Evolutionary conservation across 2,888 invertebrate species (phyloP).

Genomic region (Netelia melanura): DNA sequence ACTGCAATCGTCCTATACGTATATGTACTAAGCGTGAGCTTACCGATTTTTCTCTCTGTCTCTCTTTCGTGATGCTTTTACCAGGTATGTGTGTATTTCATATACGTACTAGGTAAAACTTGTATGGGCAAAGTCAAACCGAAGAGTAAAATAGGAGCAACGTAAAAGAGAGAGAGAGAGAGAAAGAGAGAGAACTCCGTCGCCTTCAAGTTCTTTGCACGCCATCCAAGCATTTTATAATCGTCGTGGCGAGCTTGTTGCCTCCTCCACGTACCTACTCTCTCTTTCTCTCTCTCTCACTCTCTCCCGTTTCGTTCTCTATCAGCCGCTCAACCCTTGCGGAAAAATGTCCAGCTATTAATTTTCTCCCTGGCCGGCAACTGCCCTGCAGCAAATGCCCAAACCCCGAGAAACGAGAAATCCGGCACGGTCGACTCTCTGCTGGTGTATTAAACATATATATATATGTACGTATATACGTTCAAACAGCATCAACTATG

Average conservation of each 20-base stretch:
- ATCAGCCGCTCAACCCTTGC: slow-evolving; percentile 60
- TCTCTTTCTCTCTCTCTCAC: slow-evolving; percentile 52
- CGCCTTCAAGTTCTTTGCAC: slow-evolving; percentile 75
- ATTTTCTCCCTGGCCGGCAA: slow-evolving; percentile 73
- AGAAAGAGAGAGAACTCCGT: background rate
- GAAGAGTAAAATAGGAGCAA: slow-evolving; percentile 23
- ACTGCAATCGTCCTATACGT: slow-evolving; percentile 74
- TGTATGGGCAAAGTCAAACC: background rate
- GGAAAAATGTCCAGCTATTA: slow-evolving; percentile 79
- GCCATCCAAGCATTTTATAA: slow-evolving; percentile 80
- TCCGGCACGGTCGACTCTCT: slow-evolving; percentile 7
- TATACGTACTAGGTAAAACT: slow-evolving; percentile 14
- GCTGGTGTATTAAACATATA: background rate
- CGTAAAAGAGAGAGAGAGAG: slow-evolving; percentile 29
- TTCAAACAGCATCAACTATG: background rate
- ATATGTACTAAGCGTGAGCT: slow-evolving; percentile 73
- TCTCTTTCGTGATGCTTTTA: slow-evolving; percentile 39
- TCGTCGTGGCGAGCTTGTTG: slow-evolving; percentile 71
- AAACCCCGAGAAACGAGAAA: slow-evolving; percentile 33
- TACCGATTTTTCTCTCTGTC: slow-evolving; percentile 73
- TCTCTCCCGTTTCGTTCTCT: slow-evolving; percentile 39
- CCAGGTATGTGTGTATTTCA: slow-evolving; percentile 2
- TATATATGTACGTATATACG: background rate
- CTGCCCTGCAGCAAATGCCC: slow-evolving; percentile 70
- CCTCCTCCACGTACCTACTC: slow-evolving; percentile 59